Conservation (phyloP, 2,113 vertebrate species). For the Lepidothrix coronata region DNA sequence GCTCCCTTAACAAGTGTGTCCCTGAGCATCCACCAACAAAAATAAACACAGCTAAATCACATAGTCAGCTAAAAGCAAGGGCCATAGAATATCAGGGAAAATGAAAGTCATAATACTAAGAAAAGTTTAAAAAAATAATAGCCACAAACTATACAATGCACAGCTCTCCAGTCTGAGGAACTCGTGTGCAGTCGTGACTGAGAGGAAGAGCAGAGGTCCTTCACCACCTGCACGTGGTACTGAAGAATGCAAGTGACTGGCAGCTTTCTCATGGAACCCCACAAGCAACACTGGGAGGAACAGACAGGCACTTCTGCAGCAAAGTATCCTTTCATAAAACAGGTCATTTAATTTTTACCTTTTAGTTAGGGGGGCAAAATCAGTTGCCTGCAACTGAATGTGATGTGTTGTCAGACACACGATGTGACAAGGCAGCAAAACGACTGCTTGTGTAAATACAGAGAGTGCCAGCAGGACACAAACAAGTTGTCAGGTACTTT, state of each 20-base stretch:
- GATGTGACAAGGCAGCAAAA: background rate
- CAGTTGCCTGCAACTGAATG: background rate
- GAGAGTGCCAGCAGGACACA: background rate
- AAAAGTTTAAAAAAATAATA: background rate
- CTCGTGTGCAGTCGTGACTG: background rate
- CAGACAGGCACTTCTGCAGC: background rate
- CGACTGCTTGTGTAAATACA: background rate
- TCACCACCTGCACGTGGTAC: accelerated
- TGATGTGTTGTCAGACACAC: background rate
- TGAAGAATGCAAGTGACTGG: background rate
- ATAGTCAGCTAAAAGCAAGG: background rate
- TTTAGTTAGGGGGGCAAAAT: background rate
- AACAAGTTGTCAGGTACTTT: background rate
- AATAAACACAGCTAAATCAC: background rate
- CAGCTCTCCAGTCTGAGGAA: background rate
- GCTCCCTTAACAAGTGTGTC: background rate
- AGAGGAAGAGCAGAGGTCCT: background rate
- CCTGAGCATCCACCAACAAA: background rate
- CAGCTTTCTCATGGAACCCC: background rate
- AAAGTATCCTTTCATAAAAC: background rate
- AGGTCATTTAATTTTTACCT: background rate
- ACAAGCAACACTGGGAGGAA: background rate
- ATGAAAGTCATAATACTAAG: background rate
- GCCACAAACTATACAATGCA: background rate
- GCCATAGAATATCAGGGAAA: background rate